Percentiles rank a stretch among this genome's conserved stretches.
These are phyloP conservation scores for Piaya cayana DNA, from an alignment of 2,113 vertebrate species.

Conservation along the genomic window DNA sequence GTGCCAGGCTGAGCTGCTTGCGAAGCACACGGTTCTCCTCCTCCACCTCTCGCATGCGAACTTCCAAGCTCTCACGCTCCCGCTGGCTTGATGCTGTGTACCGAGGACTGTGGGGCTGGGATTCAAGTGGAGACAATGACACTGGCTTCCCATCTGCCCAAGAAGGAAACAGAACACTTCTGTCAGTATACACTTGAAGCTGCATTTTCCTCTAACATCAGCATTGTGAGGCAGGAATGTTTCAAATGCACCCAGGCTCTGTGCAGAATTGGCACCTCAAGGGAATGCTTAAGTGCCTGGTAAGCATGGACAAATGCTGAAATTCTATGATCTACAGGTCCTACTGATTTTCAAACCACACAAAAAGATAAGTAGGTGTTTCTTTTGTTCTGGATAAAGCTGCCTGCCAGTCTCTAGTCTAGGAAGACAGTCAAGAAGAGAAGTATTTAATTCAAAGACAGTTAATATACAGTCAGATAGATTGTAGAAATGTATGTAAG, in stretches of 20 bases:
- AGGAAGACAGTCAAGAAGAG: constrained; percentile 38
- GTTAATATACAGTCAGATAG: constrained; percentile 30
- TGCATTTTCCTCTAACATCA: fast-evolving
- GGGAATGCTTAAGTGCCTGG: fast-evolving
- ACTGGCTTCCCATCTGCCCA: constrained; percentile 88
- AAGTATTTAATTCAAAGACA: constrained; percentile 15
- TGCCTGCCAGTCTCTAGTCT: background rate
- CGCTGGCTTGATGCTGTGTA: constrained; percentile 79
- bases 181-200: background rate
- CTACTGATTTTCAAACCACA: background rate
- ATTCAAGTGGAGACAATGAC: constrained; percentile 87
- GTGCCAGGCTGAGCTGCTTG: constrained; percentile 87
- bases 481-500: background rate
- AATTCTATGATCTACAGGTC: background rate
- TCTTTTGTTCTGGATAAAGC: background rate
- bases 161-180: background rate
- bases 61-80: constrained; percentile 88
- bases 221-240: background rate
- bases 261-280: background rate
- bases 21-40: constrained; percentile 91
- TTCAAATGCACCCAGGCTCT: background rate
- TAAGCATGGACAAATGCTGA: background rate
- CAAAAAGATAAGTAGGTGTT: background rate
- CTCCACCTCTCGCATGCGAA: constrained; percentile 91
- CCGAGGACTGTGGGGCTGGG: constrained; percentile 83